phyloP scores from a whole-genome alignment of 2,888 invertebrate genomes.

The Nemotelus nigrinus region DNA sequence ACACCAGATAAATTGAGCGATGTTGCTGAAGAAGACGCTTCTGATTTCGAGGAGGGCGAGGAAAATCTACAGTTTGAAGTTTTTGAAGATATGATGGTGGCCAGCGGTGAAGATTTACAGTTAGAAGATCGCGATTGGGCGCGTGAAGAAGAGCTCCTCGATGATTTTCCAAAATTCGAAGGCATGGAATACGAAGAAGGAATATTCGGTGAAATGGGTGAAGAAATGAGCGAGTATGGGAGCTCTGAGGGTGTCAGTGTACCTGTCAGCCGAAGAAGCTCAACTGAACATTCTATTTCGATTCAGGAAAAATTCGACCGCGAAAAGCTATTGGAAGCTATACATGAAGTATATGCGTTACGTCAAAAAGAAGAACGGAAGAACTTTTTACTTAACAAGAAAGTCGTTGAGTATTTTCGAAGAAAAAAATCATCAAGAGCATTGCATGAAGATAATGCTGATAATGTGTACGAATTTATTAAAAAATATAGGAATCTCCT shows the following conservation, averaged over 20 bases:
- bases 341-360: slow-evolving; percentile 24
- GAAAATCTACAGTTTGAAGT: not conserved
- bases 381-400: slow-evolving; percentile 54
- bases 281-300: not conserved
- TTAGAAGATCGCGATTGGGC: not conserved
- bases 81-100: not conserved
- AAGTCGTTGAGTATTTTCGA: slow-evolving; percentile 56
- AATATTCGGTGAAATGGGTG: not conserved
- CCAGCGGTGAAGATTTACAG: not conserved
- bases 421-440: slow-evolving; percentile 54
- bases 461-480: slow-evolving; percentile 44
- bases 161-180: not conserved
- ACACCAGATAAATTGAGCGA: not conserved
- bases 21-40: not conserved
- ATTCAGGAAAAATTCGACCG: slow-evolving; percentile 32
- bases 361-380: slow-evolving; percentile 30
- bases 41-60: not conserved
- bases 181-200: slow-evolving; percentile 7
- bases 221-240: slow-evolving; percentile 1
- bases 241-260: not conserved
- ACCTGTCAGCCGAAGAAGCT: not conserved
- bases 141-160: not conserved
- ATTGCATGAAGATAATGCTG: slow-evolving; percentile 52
- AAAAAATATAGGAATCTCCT: slow-evolving; percentile 52
- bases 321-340: slow-evolving; percentile 13